Conservation (phyloP, 2,888 invertebrate genomes). For the Cremastinae sp. region DNA sequence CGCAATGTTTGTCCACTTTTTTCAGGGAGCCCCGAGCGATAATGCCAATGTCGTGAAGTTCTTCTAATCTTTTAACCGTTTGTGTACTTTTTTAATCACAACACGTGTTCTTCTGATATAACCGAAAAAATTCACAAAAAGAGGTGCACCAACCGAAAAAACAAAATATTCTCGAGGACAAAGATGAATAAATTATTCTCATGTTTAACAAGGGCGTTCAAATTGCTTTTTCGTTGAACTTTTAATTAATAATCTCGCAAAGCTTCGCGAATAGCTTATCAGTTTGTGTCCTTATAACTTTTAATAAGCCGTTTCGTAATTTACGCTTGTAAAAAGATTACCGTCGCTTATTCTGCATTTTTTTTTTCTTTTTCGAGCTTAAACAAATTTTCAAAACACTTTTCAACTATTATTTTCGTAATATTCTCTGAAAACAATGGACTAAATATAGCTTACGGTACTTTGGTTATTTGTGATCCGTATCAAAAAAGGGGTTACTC, state of each 20-base stretch:
- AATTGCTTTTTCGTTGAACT: constrained; percentile 9
- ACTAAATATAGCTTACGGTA: too few species aligned
- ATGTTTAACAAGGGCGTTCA: not conserved
- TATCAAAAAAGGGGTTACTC: too few species aligned
- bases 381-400: not conserved
- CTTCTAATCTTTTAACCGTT: too few species aligned
- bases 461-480: too few species aligned
- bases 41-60: not conserved
- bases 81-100: not conserved
- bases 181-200: not conserved
- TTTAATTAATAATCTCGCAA: constrained; percentile 23
- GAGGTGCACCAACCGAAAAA: not conserved
- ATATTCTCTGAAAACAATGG: too few species aligned
- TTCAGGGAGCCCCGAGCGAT: not conserved
- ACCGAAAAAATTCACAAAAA: not conserved
- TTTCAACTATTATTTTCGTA: too few species aligned
- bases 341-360: not conserved
- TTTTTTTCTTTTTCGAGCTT: constrained; percentile 7
- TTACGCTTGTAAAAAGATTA: constrained; percentile 24
- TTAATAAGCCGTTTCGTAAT: constrained; percentile 47
- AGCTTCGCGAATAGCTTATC: constrained; percentile 21
- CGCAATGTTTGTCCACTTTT: not conserved
- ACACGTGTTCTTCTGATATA: not conserved
- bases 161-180: not conserved
- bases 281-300: constrained; percentile 6